Evolutionary conservation across 1,140 invertebrate genomes (phyloP).

Genomic region (Trachymyrmex cornetzi): DNA sequence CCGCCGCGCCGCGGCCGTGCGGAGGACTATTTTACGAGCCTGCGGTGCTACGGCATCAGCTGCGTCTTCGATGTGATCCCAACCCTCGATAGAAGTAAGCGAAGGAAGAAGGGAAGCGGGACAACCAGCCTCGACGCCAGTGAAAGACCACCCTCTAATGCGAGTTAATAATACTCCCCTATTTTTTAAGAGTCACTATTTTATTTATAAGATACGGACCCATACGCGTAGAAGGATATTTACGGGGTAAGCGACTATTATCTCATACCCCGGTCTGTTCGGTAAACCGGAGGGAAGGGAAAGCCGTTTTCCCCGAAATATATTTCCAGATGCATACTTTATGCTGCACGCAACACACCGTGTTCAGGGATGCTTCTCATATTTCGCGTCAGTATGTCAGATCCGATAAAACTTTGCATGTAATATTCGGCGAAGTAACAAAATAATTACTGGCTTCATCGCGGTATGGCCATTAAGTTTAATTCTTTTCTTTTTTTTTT

Average conservation of each 20-base stretch:
- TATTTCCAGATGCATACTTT: slow-evolving; percentile 60
- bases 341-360: slow-evolving; percentile 37
- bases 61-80: slow-evolving; percentile 74
- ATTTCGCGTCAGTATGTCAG: slow-evolving; percentile 44
- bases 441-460: not conserved
- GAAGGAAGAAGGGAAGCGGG: slow-evolving; percentile 6
- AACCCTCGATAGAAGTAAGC: slow-evolving; percentile 3
- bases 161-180: slow-evolving; percentile 83
- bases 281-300: slow-evolving; percentile 42
- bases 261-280: slow-evolving; percentile 53
- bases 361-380: slow-evolving; percentile 16
- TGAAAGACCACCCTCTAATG: slow-evolving; percentile 78
- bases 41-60: slow-evolving; percentile 81
- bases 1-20: slow-evolving; percentile 42
- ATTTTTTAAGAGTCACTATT: slow-evolving; percentile 81
- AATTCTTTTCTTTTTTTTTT: not conserved
- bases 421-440: slow-evolving; percentile 32
- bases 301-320: slow-evolving; percentile 38
- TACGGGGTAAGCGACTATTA: slow-evolving; percentile 72
- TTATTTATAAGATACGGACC: slow-evolving; percentile 81
- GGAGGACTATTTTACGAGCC: slow-evolving; percentile 81
- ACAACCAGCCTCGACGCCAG: slow-evolving; percentile 29
- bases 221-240: slow-evolving; percentile 70
- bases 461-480: not conserved
- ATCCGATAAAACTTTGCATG: slow-evolving; percentile 30